Conservation (phyloP, 1,140 invertebrate genomes). For the Vanessa atalanta region DNA sequence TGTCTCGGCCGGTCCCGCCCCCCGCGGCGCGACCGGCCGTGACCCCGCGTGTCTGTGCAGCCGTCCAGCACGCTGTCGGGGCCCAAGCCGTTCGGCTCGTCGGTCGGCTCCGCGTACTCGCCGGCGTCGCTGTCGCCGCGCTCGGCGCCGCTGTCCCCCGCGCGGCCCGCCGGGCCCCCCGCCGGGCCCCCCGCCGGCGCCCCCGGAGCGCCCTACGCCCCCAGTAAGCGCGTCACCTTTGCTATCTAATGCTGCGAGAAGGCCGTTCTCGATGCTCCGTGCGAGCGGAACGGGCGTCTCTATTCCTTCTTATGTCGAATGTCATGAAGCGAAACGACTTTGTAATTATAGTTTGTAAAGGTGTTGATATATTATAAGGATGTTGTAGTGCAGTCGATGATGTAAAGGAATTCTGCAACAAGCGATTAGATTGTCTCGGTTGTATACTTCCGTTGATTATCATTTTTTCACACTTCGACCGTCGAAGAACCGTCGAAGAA, state of each 20-base stretch:
- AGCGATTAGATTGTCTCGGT: too few relatives aligned
- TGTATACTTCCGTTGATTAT: background rate
- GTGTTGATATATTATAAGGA: too few relatives aligned
- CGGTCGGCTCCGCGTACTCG: slow-evolving; percentile 73
- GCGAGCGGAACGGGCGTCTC: too few relatives aligned
- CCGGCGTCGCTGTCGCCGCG: slow-evolving; percentile 73
- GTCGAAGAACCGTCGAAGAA: background rate
- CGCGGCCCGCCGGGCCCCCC: slow-evolving; percentile 65
- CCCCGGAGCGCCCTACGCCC: slow-evolving; percentile 65
- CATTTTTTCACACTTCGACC: background rate
- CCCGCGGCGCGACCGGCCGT: too few relatives aligned
- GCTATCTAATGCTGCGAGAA: slow-evolving; percentile 52
- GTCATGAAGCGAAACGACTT: too few relatives aligned
- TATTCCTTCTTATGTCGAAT: too few relatives aligned
- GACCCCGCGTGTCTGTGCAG: background rate
- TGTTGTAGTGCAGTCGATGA: too few relatives aligned
- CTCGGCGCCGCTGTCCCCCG: slow-evolving; percentile 77
- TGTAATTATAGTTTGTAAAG: too few relatives aligned
- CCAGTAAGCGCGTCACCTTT: slow-evolving; percentile 80
- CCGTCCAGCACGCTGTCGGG: slow-evolving; percentile 78
- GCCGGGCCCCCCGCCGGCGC: slow-evolving; percentile 56
- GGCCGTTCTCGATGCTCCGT: too few relatives aligned
- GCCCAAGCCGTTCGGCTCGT: slow-evolving; percentile 84
- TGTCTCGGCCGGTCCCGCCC: slow-evolving; percentile 14
- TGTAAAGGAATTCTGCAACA: too few relatives aligned